phyloP scores from a whole-genome alignment of 2,888 invertebrate genomes.

The Amblyteles armatorius region DNA sequence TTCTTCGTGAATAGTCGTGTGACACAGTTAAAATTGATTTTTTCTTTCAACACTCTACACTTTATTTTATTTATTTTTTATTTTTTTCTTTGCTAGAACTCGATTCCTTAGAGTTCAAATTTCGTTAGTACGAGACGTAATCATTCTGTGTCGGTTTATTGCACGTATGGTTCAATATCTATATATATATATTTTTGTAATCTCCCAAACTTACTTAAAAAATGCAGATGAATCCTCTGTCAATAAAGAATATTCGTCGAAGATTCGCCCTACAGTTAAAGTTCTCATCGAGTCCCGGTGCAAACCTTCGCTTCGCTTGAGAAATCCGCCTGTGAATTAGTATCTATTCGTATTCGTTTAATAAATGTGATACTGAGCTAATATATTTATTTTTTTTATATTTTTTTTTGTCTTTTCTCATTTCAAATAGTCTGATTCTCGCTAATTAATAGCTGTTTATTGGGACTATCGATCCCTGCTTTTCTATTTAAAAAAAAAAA shows the following conservation, averaged over 20 bases:
- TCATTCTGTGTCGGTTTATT: constrained; percentile 61
- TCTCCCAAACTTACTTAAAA: constrained; percentile 41
- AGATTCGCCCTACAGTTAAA: constrained; percentile 30
- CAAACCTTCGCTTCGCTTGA: constrained; percentile 24
- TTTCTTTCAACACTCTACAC: constrained; percentile 39
- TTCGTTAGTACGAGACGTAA: constrained; percentile 47
- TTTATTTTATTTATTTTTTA: not conserved
- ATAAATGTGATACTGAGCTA: constrained; percentile 53
- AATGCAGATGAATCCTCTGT: constrained; percentile 41
- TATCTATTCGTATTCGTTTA: constrained; percentile 43
- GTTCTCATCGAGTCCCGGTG: constrained; percentile 33
- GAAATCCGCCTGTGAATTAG: constrained; percentile 46
- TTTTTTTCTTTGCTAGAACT: not conserved
- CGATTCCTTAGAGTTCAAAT: constrained; percentile 33
- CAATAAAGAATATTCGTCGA: constrained; percentile 35
- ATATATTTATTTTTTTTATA: constrained; percentile 33
- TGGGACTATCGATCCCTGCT: constrained; percentile 6
- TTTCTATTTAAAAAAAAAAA: constrained; percentile 6
- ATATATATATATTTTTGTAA: constrained; percentile 24
- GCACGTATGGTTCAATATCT: constrained; percentile 67
- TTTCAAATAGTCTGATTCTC: constrained; percentile 25
- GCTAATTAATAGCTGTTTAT: constrained; percentile 1
- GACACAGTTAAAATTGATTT: constrained; percentile 50
- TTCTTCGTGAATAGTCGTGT: constrained; percentile 37
- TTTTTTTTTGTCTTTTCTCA: constrained; percentile 31